A percentile compares a stretch with the other conserved stretches of the same genome.
Conservation (phyloP, 2,888 invertebrate species). For the Drosophila nr. perissopoda region DNA sequence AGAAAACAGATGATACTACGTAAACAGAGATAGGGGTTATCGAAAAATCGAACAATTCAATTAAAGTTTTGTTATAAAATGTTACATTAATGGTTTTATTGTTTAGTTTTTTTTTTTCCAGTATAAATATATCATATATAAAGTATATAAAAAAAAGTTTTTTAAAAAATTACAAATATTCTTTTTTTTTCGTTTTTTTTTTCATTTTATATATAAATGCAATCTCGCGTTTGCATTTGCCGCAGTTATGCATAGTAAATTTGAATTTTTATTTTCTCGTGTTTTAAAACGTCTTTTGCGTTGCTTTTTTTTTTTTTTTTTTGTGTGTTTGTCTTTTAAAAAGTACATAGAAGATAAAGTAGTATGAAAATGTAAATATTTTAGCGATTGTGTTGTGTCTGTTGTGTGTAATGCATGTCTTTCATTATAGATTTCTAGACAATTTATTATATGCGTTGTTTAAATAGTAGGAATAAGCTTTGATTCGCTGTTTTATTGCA, state of each 20-base stretch:
- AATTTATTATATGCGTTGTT: slow-evolving; percentile 21
- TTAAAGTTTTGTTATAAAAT: slow-evolving; percentile 70
- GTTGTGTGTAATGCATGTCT: slow-evolving; percentile 32
- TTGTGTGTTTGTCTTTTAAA: slow-evolving; percentile 57
- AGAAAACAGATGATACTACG: background rate
- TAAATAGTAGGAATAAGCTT: slow-evolving; percentile 48
- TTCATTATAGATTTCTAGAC: slow-evolving; percentile 23
- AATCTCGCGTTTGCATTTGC: slow-evolving; percentile 33
- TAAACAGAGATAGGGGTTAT: too few species aligned
- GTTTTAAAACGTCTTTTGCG: slow-evolving; percentile 50
- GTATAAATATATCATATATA: slow-evolving; percentile 77
- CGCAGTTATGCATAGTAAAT: slow-evolving; percentile 41
- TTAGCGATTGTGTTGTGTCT: slow-evolving; percentile 33
- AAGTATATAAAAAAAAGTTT: slow-evolving; percentile 78
- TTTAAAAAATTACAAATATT: slow-evolving; percentile 77
- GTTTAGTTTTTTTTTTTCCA: slow-evolving; percentile 66
- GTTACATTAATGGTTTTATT: slow-evolving; percentile 76
- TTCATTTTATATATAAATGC: slow-evolving; percentile 42
- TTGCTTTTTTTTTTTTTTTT: slow-evolving; percentile 50
- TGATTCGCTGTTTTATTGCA: slow-evolving; percentile 33
- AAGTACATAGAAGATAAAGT: slow-evolving; percentile 52
- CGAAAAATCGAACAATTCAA: background rate
- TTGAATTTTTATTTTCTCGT: slow-evolving; percentile 25
- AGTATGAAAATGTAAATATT: slow-evolving; percentile 34
- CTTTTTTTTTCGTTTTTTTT: slow-evolving; percentile 39